Percentiles rank a stretch among this genome's conserved stretches.
phyloP scores from a whole-genome alignment of 2,113 vertebrate species.

The Lepus timidus region DNA sequence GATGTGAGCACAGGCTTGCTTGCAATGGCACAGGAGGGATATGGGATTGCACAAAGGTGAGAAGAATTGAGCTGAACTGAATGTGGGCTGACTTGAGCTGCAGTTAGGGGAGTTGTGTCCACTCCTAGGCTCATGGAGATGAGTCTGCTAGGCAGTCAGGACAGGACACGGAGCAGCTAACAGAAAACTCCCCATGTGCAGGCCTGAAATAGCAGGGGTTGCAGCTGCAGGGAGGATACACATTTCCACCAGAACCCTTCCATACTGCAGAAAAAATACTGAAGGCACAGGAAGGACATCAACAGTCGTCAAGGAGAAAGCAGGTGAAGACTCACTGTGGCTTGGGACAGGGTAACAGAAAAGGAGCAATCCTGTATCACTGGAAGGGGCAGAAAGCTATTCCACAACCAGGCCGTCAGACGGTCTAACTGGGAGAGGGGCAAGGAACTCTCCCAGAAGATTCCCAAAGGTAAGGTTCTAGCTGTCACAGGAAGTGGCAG shows the following conservation, averaged over 20 bases:
- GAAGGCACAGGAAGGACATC: not conserved
- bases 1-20: not conserved
- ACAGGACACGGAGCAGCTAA: not conserved
- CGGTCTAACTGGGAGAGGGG: not conserved
- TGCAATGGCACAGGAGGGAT: not conserved
- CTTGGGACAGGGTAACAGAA: not conserved
- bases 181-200: not conserved
- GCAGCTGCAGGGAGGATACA: not conserved
- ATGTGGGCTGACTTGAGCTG: not conserved
- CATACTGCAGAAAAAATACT: not conserved
- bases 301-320: not conserved
- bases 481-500: not conserved
- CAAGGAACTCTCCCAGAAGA: not conserved
- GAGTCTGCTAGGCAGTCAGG: not conserved
- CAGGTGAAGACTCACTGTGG: not conserved
- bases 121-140: not conserved
- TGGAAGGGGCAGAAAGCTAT: constrained; percentile 2
- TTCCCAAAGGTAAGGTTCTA: not conserved
- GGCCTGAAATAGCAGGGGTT: not conserved
- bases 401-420: not conserved
- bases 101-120: not conserved
- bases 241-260: not conserved
- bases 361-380: not conserved
- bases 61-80: not conserved
- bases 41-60: not conserved